Percentiles rank a stretch among this genome's conserved stretches.
Conservation (phyloP, 1,140 invertebrate species). For the Cydia amplana region DNA sequence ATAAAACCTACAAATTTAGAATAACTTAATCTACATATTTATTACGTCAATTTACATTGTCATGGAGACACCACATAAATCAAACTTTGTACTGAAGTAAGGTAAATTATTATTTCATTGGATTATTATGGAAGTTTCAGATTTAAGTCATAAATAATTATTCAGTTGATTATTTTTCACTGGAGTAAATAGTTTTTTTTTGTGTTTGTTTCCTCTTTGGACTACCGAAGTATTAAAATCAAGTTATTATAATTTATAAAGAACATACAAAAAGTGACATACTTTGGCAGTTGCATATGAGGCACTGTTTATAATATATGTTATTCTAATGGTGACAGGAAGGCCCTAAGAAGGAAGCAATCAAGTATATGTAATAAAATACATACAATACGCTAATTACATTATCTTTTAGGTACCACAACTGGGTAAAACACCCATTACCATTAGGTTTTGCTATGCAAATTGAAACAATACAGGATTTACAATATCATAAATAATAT, state of each 20-base stretch:
- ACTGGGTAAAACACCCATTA: not conserved
- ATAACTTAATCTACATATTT: slow-evolving; percentile 17
- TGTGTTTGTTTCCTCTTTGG: slow-evolving; percentile 10
- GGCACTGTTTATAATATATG: not conserved
- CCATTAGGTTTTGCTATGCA: not conserved
- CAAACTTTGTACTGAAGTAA: slow-evolving; percentile 28
- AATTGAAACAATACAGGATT: not conserved
- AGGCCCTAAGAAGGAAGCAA: not conserved
- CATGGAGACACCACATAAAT: slow-evolving; percentile 15
- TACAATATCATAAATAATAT: slow-evolving; percentile 32
- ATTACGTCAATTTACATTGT: slow-evolving; percentile 26
- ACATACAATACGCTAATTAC: not conserved
- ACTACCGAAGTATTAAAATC: not conserved
- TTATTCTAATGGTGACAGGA: slow-evolving; percentile 15
- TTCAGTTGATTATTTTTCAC: not conserved
- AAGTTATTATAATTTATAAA: slow-evolving; percentile 9
- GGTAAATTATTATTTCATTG: slow-evolving; percentile 25
- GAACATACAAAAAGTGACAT: not conserved
- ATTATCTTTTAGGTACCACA: not conserved
- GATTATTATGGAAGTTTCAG: not conserved
- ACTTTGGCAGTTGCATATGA: slow-evolving; percentile 6
- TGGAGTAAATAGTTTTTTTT: not conserved
- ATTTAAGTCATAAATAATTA: not conserved
- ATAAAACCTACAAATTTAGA: slow-evolving; percentile 10
- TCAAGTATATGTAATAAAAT: not conserved